Evolutionary conservation across 2,888 invertebrate genomes (phyloP), one percentile per base, ranked within the genome.

Genomic region (Rotaria magnacalcarata): DNA sequence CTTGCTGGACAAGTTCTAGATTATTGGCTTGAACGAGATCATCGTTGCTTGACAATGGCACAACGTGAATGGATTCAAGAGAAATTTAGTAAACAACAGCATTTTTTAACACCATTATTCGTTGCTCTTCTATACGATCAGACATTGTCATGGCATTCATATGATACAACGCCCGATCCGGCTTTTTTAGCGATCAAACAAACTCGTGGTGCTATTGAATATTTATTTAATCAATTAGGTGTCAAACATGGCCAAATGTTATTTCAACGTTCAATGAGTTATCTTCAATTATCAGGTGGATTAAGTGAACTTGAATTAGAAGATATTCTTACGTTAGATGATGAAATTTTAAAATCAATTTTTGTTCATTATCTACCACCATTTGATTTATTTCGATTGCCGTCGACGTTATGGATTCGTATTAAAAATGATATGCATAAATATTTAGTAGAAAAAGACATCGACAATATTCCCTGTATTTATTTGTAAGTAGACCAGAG

Each of bases 291-390:
- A 43, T 80, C 47, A 2, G 75, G 75, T 21, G 86, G 86, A 14
- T 54, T 86, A n/a, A 85, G 80, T 43, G 86, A 86, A 56, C n/a
- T 43, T 27, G 86, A 86, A 52, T n/a, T 86, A 10, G 86, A 86
- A 60, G 86, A 86, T 27, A 85, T 85, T 47, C 84, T 86, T 19
- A 52, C 67, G 16, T 50, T 86, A 58, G 86, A 86, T 54, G 86
- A 86, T 60, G 85, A 85, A 43, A 80, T 86, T n/a, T 41, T 86
- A 24, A 41, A 85, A 80, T 80, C 80, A 34, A 75, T 86, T 21
- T 85, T 86, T 84, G 54, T 74, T 47, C 75, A 84, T 84, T 85
- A 86, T 75, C 58, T 85, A 60, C 86, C 86, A 47, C 85, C 86
- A 41, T 24, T 43, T 27, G 11, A 41, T 8, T 47, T 58, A 21